Evolutionary conservation across 2,888 invertebrate species (phyloP).

Genomic region (Aspidiotus rigidus): DNA sequence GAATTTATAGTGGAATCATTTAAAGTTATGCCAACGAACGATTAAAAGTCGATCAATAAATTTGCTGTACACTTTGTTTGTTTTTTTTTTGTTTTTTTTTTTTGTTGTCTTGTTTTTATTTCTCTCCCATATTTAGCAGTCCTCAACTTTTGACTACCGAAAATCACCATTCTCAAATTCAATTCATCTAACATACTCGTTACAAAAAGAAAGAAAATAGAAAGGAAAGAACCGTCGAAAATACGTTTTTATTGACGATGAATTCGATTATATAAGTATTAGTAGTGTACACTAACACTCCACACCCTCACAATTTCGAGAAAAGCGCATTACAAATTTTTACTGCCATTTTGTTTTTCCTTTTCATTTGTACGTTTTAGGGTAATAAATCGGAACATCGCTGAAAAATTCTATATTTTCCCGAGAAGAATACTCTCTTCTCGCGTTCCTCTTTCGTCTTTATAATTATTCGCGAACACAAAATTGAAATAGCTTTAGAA

Average conservation of each 20-base stretch:
- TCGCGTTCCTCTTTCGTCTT: too few species aligned
- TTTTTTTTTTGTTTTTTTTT: constrained; percentile 14
- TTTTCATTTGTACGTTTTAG: too few species aligned
- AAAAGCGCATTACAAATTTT: not conserved
- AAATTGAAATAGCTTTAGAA: too few species aligned
- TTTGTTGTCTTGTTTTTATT: constrained; percentile 6
- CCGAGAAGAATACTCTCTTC: too few species aligned
- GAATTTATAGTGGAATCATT: not conserved
- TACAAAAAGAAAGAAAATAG: not conserved
- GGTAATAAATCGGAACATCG: too few species aligned
- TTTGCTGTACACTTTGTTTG: constrained; percentile 10
- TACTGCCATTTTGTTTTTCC: not conserved
- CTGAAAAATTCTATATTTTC: too few species aligned
- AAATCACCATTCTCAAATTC: too few species aligned
- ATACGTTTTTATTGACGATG: not conserved
- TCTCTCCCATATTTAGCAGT: constrained; percentile 7
- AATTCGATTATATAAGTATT: constrained; percentile 7
- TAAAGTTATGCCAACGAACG: constrained; percentile 19
- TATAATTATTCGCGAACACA: too few species aligned
- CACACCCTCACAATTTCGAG: not conserved
- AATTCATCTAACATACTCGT: too few species aligned
- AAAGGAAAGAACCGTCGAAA: not conserved
- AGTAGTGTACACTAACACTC: constrained; percentile 12
- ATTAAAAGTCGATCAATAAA: not conserved
- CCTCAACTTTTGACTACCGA: constrained; percentile 5